phyloP scores from a whole-genome alignment of 2,888 invertebrate species.

The Cyclophora albipunctata region DNA sequence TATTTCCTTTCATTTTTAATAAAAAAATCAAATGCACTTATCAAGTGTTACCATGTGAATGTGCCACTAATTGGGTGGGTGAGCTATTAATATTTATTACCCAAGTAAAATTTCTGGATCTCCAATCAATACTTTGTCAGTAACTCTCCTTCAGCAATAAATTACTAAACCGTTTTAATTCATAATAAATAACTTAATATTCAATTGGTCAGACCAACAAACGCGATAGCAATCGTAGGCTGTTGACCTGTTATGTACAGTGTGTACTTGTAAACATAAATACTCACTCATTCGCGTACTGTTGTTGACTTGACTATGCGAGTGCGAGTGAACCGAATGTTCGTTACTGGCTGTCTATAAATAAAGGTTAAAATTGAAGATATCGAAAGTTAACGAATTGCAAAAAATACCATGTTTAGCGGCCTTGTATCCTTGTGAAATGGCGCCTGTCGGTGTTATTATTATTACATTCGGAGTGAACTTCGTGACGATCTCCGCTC shows the following conservation, averaged over 20 bases:
- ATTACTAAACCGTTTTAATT: too few relatives aligned
- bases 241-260: conserved; percentile 53
- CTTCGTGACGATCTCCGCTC: conserved; percentile 72
- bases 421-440: conserved; percentile 74
- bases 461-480: conserved; percentile 73
- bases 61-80: too few relatives aligned
- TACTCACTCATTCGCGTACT: conserved; percentile 4
- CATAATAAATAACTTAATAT: conserved; percentile 37
- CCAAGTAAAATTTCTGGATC: too few relatives aligned
- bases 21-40: not conserved
- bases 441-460: conserved; percentile 66
- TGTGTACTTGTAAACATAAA: conserved; percentile 10
- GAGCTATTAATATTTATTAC: too few relatives aligned
- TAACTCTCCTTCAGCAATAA: too few relatives aligned
- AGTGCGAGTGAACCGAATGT: conserved; percentile 38
- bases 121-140: too few relatives aligned
- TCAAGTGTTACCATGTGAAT: not conserved
- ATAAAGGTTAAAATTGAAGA: too few relatives aligned
- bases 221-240: conserved; percentile 59
- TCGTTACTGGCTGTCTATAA: too few relatives aligned
- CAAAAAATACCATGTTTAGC: conserved; percentile 22
- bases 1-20: not conserved
- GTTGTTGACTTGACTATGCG: conserved; percentile 25
- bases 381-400: too few relatives aligned
- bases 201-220: conserved; percentile 43